Percentiles rank a stretch among this genome's conserved stretches.
phyloP scores from a whole-genome alignment of 2,113 vertebrate species.

The Brachyhypopomus occidentalis region DNA sequence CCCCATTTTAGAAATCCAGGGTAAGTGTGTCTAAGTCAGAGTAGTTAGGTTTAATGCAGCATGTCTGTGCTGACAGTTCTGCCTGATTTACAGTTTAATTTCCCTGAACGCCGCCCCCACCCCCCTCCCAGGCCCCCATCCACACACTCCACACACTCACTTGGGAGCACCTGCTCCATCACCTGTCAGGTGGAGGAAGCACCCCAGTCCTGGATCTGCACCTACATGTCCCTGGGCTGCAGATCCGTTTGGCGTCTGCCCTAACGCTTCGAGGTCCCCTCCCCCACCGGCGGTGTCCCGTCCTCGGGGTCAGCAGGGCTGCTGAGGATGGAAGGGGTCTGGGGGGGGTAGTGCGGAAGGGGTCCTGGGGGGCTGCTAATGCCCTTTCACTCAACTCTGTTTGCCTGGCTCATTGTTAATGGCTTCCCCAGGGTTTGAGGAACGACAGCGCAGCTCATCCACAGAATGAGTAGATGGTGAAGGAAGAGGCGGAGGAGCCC shows the following conservation, averaged over 20 bases:
- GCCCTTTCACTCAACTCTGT: constrained; percentile 51
- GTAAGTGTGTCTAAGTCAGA: not conserved
- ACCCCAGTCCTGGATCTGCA: constrained; percentile 50
- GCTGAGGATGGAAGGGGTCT: constrained; percentile 5
- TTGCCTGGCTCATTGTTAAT: constrained; percentile 43
- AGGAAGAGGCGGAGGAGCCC: constrained; percentile 44
- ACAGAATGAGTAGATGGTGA: constrained; percentile 57
- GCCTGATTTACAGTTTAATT: constrained; percentile 46
- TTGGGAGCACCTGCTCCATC: constrained; percentile 69
- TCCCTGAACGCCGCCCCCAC: not conserved
- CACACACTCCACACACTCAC: not conserved
- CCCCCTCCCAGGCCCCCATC: not conserved
- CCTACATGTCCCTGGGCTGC: constrained; percentile 49
- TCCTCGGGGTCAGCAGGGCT: constrained; percentile 36
- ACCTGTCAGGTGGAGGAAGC: constrained; percentile 69
- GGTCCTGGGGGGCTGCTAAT: constrained; percentile 10
- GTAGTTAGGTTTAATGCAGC: not conserved
- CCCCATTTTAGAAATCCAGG: not conserved
- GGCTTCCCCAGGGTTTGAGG: constrained; percentile 6
- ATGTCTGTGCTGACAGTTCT: not conserved
- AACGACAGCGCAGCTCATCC: constrained; percentile 37
- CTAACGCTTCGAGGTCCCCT: constrained; percentile 9
- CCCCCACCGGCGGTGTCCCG: not conserved
- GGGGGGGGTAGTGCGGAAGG: not conserved
- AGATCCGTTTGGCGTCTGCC: constrained; percentile 16